Conservation (phyloP, 2,797 vertebrate genomes). For the Ibycter americanus region DNA sequence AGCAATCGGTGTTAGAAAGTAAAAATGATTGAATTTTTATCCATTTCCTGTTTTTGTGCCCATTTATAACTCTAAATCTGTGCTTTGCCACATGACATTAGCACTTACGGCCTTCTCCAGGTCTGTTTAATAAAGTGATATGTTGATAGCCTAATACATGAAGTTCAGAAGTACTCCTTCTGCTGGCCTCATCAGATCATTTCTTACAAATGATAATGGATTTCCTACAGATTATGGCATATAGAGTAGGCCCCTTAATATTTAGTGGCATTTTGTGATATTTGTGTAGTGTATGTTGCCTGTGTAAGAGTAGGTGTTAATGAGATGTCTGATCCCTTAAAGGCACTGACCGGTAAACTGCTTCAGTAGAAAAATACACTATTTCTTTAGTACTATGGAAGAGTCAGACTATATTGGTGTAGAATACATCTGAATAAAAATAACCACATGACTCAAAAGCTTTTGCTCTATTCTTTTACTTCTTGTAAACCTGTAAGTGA, state of each 20-base stretch:
- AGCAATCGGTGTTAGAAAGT: background rate
- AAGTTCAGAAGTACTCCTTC: background rate
- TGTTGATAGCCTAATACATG: background rate
- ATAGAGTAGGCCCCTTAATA: background rate
- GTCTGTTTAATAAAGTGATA: background rate
- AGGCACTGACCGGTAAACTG: background rate
- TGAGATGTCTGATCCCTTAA: background rate
- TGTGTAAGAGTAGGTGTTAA: background rate
- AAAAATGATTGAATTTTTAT: background rate
- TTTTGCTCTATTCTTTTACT: background rate
- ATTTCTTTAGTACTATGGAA: background rate
- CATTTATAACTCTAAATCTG: background rate
- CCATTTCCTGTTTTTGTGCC: background rate
- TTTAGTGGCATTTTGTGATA: background rate
- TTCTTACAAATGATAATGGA: background rate
- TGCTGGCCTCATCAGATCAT: background rate
- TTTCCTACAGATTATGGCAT: background rate
- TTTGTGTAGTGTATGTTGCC: background rate
- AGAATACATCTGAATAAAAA: background rate
- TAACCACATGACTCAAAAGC: background rate
- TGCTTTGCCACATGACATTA: background rate
- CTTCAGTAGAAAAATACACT: background rate
- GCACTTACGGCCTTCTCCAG: background rate
- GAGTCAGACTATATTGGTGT: background rate
- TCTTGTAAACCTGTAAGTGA: background rate